These are phyloP conservation scores for Apogon talboti DNA, from an alignment of 2,797 vertebrate genomes.

Conservation along the genomic window DNA sequence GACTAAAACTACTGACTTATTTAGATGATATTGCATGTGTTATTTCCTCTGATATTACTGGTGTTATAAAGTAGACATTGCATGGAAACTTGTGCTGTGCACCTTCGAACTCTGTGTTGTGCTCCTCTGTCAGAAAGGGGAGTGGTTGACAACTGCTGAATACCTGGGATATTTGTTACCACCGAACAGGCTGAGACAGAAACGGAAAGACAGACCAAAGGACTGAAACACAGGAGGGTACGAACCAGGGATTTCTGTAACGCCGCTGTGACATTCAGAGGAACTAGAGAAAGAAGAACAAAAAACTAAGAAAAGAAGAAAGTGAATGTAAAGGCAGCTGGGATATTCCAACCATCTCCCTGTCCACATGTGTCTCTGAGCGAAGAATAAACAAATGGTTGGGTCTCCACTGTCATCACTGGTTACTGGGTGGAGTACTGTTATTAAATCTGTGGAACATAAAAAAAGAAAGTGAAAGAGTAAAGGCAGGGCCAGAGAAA, in stretches of 20 bases:
- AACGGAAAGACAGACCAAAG: not conserved
- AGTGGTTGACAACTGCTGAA: slow-evolving; percentile 53
- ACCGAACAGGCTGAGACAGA: slow-evolving; percentile 61
- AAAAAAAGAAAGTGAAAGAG: slow-evolving; percentile 69
- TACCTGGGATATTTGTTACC: slow-evolving; percentile 62
- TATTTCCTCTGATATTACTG: not conserved
- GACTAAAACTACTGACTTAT: no score
- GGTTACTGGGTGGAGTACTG: slow-evolving; percentile 81
- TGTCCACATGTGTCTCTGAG: slow-evolving; percentile 32
- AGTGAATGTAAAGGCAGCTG: slow-evolving; percentile 14
- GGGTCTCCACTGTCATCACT: slow-evolving; percentile 73
- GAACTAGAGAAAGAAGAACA: not conserved
- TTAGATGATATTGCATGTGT: not conserved
- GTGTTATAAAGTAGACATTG: not conserved
- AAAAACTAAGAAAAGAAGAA: not conserved
- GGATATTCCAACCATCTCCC: slow-evolving; percentile 30
- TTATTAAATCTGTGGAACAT: slow-evolving; percentile 74
- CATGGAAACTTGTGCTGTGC: not conserved
- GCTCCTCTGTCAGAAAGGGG: slow-evolving; percentile 7
- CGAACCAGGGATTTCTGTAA: not conserved
- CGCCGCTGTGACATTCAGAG: not conserved
- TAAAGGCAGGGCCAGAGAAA: slow-evolving; percentile 28
- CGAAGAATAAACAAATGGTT: slow-evolving; percentile 67
- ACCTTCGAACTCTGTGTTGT: slow-evolving; percentile 21
- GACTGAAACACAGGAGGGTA: slow-evolving; percentile 4